A percentile compares a stretch with the other conserved stretches of the same genome.
These are phyloP conservation scores for Congeria kusceri DNA, from an alignment of 2,888 invertebrate genomes.

Conservation along the genomic window DNA sequence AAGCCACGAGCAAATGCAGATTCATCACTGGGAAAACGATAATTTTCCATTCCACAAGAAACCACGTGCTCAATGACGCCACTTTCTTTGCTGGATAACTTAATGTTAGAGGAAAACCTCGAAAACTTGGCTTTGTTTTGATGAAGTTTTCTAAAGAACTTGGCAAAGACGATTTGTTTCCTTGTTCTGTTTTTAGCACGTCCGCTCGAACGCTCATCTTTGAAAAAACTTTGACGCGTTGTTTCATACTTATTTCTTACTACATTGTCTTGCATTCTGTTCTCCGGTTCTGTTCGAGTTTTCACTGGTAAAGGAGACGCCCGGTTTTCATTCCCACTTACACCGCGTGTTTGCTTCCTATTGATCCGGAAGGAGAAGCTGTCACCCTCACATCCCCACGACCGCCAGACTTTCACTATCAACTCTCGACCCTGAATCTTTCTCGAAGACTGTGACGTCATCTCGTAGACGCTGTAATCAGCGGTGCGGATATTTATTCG, in stretches of 20 bases:
- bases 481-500: background rate
- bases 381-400: conserved; percentile 45
- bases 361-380: conserved; percentile 28
- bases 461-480: conserved; percentile 35
- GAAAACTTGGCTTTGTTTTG: background rate
- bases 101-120: background rate
- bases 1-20: background rate
- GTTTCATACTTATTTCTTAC: background rate
- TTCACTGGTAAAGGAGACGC: too few species aligned
- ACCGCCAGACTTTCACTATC: conserved; percentile 36
- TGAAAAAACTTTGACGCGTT: background rate
- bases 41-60: background rate
- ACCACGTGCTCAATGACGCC: too few species aligned
- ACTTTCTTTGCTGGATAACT: background rate
- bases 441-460: conserved; percentile 20
- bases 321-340: background rate
- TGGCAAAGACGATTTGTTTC: background rate
- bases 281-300: too few species aligned
- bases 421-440: conserved; percentile 21
- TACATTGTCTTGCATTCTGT: background rate
- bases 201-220: background rate
- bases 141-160: background rate
- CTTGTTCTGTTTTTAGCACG: background rate
- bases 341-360: conserved; percentile 1
- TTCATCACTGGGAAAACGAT: background rate